Evolutionary conservation across 2,888 invertebrate genomes (phyloP).

Genomic region (Trachelus troglodyta): DNA sequence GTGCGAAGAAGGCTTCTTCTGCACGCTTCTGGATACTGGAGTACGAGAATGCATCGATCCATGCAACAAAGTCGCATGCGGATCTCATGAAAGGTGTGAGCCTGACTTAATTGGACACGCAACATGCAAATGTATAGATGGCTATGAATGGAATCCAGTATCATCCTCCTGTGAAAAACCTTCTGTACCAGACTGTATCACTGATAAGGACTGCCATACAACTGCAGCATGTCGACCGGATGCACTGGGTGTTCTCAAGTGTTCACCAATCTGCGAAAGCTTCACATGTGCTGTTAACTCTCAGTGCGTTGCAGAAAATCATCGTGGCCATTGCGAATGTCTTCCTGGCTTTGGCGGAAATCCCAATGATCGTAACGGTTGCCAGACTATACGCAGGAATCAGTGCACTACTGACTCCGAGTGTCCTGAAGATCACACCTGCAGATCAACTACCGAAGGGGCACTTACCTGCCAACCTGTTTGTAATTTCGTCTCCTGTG

Average conservation of each 20-base stretch:
- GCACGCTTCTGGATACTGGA: constrained; percentile 73
- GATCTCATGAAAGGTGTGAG: constrained; percentile 83
- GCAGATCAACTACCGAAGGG: constrained; percentile 72
- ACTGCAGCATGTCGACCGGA: constrained; percentile 84
- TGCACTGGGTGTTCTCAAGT: constrained; percentile 86
- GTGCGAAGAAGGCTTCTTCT: constrained; percentile 78
- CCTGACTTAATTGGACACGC: constrained; percentile 76
- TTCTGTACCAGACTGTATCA: constrained; percentile 83
- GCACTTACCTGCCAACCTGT: constrained; percentile 79
- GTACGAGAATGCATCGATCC: constrained; percentile 79
- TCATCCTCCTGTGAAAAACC: constrained; percentile 87
- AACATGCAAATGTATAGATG: constrained; percentile 82
- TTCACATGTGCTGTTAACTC: constrained; percentile 89
- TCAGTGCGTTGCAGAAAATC: constrained; percentile 79
- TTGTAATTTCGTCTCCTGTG: constrained; percentile 82
- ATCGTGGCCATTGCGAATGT: constrained; percentile 86
- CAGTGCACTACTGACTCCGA: constrained; percentile 84
- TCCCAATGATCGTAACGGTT: constrained; percentile 91
- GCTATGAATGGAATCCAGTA: constrained; percentile 86
- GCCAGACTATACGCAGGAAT: constrained; percentile 77
- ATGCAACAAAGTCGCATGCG: constrained; percentile 84
- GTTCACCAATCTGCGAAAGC: constrained; percentile 80
- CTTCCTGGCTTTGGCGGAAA: constrained; percentile 86
- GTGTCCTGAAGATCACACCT: constrained; percentile 85
- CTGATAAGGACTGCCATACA: constrained; percentile 77